Evolutionary conservation across 2,797 vertebrate genomes (phyloP).

Genomic region (Geotria australis): DNA sequence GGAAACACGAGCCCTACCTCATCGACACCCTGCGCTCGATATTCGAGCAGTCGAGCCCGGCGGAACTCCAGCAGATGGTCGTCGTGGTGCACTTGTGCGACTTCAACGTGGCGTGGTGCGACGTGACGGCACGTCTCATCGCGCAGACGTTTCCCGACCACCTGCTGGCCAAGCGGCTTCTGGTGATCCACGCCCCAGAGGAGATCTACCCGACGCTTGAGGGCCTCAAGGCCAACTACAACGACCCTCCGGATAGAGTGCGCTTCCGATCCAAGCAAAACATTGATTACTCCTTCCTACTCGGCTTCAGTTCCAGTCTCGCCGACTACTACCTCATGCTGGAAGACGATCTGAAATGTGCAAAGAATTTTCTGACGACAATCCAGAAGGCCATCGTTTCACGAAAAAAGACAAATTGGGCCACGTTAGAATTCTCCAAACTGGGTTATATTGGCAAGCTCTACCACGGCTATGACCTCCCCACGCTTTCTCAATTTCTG

Average conservation of each 20-base stretch:
- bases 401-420: conserved; percentile 15
- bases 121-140: conserved; percentile 4
- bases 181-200: neutral
- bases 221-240: neutral
- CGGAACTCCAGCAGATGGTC: conserved; percentile 24
- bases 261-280: conserved; percentile 1
- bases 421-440: conserved; percentile 40
- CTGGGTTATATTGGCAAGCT: conserved; percentile 51
- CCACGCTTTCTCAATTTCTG: conserved; percentile 26
- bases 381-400: conserved; percentile 17
- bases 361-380: conserved; percentile 4
- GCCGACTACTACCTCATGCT: conserved; percentile 1
- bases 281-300: conserved; percentile 1
- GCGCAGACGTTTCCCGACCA: conserved; percentile 8
- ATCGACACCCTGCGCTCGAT: conserved; percentile 21
- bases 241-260: neutral
- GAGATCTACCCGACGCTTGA: neutral
- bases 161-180: conserved; percentile 1
- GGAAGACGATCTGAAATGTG: neutral
- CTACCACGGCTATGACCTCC: conserved; percentile 24
- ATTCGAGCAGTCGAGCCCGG: conserved; percentile 21
- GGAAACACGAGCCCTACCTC: conserved; percentile 18
- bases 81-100: conserved; percentile 40
- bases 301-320: conserved; percentile 1
- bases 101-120: conserved; percentile 14